These are phyloP conservation scores for Sogatella furcifera DNA, from an alignment of 1,140 invertebrate genomes.

Conservation along the genomic window DNA sequence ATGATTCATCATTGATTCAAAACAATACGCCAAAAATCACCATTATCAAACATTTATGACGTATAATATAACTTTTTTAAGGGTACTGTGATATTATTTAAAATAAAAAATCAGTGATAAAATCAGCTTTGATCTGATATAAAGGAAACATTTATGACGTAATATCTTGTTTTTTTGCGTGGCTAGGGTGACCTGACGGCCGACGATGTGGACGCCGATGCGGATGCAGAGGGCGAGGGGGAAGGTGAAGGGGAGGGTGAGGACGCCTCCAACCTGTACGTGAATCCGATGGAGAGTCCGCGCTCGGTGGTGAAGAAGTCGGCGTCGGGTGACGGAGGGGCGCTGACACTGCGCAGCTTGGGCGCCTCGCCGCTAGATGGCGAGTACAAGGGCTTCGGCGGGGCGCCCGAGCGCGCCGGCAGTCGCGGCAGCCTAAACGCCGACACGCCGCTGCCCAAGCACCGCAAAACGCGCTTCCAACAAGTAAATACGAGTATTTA, in stretches of 20 bases:
- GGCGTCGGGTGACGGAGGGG: constrained; percentile 62
- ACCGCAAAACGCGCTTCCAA: constrained; percentile 76
- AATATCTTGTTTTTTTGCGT: constrained; percentile 12
- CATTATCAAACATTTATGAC: no score
- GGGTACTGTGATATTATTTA: no score
- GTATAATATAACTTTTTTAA: no score
- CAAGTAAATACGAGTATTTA: constrained; percentile 41
- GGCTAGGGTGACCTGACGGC: constrained; percentile 57
- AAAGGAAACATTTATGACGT: no score
- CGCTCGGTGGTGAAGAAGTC: constrained; percentile 52
- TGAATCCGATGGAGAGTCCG: constrained; percentile 60
- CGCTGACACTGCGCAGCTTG: constrained; percentile 41
- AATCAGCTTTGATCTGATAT: no score
- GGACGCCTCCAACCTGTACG: constrained; percentile 73
- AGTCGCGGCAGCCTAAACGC: constrained; percentile 48
- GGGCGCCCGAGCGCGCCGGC: constrained; percentile 31
- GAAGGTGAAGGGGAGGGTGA: constrained; percentile 19
- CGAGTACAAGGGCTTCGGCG: constrained; percentile 37
- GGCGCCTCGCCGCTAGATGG: constrained; percentile 40
- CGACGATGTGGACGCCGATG: constrained; percentile 6
- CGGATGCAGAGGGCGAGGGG: neutral
- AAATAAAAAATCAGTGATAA: no score
- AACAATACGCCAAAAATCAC: no score
- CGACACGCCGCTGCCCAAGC: constrained; percentile 61
- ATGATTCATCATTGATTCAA: no score